These are phyloP conservation scores for Hemibagrus guttatus DNA, from an alignment of 2,797 vertebrate species.

Conservation along the genomic window DNA sequence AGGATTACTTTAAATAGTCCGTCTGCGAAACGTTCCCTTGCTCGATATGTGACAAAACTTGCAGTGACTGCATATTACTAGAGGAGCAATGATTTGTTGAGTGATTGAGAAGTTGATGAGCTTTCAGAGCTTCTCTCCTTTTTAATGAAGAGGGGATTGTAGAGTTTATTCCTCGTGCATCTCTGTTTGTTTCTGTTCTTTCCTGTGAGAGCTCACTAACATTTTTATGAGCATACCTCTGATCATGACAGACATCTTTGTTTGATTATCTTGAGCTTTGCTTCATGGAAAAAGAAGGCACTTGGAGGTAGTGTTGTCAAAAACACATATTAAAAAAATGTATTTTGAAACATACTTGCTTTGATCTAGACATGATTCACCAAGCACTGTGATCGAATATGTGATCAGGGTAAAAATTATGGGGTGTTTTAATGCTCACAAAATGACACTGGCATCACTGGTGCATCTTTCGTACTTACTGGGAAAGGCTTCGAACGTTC, in stretches of 20 bases:
- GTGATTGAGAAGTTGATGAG: neutral
- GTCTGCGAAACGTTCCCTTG: neutral
- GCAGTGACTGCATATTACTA: neutral
- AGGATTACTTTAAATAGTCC: slow-evolving; percentile 19
- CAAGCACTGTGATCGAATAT: neutral
- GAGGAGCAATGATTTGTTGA: slow-evolving; percentile 20
- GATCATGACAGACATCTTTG: slow-evolving; percentile 13
- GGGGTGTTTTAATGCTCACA: neutral
- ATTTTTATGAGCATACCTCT: slow-evolving; percentile 25
- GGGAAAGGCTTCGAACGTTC: slow-evolving; percentile 15
- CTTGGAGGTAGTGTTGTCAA: slow-evolving; percentile 17
- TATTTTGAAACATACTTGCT: neutral
- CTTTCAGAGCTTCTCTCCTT: neutral
- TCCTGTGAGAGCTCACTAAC: neutral
- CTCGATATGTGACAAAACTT: neutral
- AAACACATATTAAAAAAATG: neutral
- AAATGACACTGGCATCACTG: neutral
- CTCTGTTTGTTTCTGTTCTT: slow-evolving; percentile 22
- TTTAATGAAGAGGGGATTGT: neutral
- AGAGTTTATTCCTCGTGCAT: slow-evolving; percentile 2
- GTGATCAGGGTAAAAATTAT: neutral
- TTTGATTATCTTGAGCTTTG: slow-evolving; percentile 35
- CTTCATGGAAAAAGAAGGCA: neutral
- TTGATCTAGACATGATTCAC: slow-evolving; percentile 16
- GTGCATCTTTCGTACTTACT: neutral